phyloP scores from a whole-genome alignment of 2,113 vertebrate genomes.

The Hypomesus transpacificus region DNA sequence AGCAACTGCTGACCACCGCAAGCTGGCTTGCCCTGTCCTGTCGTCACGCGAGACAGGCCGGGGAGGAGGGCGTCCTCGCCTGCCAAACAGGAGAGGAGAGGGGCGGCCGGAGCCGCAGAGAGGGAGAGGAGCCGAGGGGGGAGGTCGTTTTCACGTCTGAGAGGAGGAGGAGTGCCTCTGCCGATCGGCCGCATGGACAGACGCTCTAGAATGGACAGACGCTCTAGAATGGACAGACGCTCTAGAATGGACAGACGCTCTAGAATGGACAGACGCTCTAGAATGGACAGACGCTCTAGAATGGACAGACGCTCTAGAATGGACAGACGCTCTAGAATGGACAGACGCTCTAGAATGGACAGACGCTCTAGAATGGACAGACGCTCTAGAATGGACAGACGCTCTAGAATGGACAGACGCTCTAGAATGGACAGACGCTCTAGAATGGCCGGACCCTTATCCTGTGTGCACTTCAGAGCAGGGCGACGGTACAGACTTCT shows the following conservation, averaged over 20 bases:
- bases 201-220: slow-evolving; percentile 15
- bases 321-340: slow-evolving; percentile 4
- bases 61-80: background rate
- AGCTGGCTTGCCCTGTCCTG: background rate
- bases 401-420: slow-evolving; percentile 7
- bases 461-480: slow-evolving; percentile 30
- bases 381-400: slow-evolving; percentile 17
- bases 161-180: slow-evolving; percentile 42
- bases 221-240: slow-evolving; percentile 5
- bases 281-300: slow-evolving; percentile 5
- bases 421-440: slow-evolving; percentile 38
- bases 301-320: slow-evolving; percentile 3
- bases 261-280: slow-evolving; percentile 2
- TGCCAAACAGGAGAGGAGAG: slow-evolving; percentile 26
- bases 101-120: background rate
- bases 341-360: slow-evolving; percentile 6
- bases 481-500: slow-evolving; percentile 41
- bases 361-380: slow-evolving; percentile 9
- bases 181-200: slow-evolving; percentile 48
- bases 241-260: slow-evolving; percentile 5
- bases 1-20: slow-evolving; percentile 20
- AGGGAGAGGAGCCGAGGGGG: slow-evolving; percentile 8
- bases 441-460: slow-evolving; percentile 18
- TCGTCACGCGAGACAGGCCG: slow-evolving; percentile 33
- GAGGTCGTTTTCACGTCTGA: slow-evolving; percentile 36